These are phyloP conservation scores for Hypsibius dujardini DNA, from an alignment of 1,140 invertebrate genomes.

Conservation along the genomic window DNA sequence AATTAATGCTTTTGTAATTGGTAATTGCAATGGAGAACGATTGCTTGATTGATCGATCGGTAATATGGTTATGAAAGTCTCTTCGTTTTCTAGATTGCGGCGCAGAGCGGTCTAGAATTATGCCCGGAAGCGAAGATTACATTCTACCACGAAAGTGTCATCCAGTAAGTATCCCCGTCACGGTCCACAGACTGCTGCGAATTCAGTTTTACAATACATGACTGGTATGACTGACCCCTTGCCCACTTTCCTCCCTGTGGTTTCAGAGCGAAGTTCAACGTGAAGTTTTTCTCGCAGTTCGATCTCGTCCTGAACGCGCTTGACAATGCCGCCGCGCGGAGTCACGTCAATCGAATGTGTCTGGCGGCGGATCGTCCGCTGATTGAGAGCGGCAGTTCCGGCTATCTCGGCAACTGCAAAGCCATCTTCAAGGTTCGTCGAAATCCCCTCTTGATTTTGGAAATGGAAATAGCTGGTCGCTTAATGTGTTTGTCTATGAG, in stretches of 20 bases:
- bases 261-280: conserved; percentile 67
- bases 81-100: conserved; percentile 40
- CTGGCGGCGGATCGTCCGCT: conserved; percentile 77
- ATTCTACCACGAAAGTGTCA: conserved; percentile 81
- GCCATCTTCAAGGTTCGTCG: conserved; percentile 37
- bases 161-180: conserved; percentile 44
- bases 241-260: conserved; percentile 19
- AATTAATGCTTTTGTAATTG: conserved; percentile 11
- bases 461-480: background rate
- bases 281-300: conserved; percentile 80
- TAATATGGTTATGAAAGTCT: conserved; percentile 15
- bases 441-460: conserved; percentile 7
- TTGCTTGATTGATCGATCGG: conserved; percentile 1
- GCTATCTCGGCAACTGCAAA: conserved; percentile 73
- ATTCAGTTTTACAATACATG: too few relatives aligned
- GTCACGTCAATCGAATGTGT: conserved; percentile 98
- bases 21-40: background rate
- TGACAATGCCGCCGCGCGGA: conserved; percentile 80
- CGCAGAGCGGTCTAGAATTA: conserved; percentile 66
- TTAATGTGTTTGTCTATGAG: background rate
- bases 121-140: conserved; percentile 71
- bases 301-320: conserved; percentile 85
- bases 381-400: conserved; percentile 88
- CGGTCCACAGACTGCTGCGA: too few relatives aligned
- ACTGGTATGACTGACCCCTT: too few relatives aligned